These are phyloP conservation scores for Solea senegalensis DNA, from an alignment of 2,113 vertebrate genomes.

Conservation along the genomic window DNA sequence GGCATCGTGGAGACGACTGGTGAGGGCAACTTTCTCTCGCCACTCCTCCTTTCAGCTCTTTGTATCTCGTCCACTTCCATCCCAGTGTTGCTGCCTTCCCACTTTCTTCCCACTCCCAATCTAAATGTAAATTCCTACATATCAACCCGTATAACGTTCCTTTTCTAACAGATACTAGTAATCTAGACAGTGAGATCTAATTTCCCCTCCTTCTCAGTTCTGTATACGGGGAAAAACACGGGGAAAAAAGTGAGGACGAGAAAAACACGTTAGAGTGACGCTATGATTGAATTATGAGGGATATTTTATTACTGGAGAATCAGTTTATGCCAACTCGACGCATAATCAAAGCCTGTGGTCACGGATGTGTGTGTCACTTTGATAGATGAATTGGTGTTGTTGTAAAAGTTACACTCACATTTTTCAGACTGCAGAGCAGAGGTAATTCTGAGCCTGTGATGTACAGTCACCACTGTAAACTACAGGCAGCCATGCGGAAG, in stretches of 20 bases:
- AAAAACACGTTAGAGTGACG: conserved; percentile 39
- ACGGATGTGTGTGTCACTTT: conserved; percentile 54
- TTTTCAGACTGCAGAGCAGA: conserved; percentile 53
- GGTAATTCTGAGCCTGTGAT: conserved; percentile 36
- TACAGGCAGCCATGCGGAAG: conserved; percentile 30
- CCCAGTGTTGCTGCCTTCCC: background rate
- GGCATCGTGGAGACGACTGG: conserved; percentile 92
- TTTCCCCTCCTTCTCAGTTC: conserved; percentile 24
- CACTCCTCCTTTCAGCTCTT: background rate
- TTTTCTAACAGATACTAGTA: conserved; percentile 22
- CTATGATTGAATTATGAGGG: conserved; percentile 68
- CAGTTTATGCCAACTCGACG: conserved; percentile 56
- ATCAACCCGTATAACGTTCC: conserved; percentile 10
- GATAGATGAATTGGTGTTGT: conserved; percentile 55
- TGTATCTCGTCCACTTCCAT: background rate
- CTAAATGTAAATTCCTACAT: conserved; percentile 51
- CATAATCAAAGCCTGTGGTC: conserved; percentile 67
- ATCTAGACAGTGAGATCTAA: conserved; percentile 28
- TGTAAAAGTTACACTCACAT: conserved; percentile 45
- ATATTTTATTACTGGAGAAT: conserved; percentile 62
- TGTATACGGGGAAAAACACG: conserved; percentile 4
- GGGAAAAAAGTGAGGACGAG: conserved; percentile 11
- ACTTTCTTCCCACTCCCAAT: conserved; percentile 19
- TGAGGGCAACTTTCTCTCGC: conserved; percentile 56
- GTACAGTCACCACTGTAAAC: conserved; percentile 10